A percentile compares a stretch with the other conserved stretches of the same genome.
Evolutionary conservation across 2,888 invertebrate genomes (phyloP).

Genomic region (Octonoba sinensis): DNA sequence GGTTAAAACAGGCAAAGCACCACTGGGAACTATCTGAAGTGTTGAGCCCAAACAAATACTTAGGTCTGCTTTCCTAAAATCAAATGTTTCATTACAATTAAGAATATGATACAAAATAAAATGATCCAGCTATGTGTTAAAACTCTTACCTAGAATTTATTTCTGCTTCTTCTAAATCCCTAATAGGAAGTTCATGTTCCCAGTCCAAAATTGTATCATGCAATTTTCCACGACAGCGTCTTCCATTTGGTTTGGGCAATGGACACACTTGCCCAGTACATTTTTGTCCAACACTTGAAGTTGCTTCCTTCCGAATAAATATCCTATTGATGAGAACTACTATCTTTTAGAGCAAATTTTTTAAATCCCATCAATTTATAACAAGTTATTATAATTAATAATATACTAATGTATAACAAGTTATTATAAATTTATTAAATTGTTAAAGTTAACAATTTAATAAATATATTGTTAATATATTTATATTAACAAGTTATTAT

Average conservation of each 20-base stretch:
- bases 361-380: not conserved
- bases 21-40: conserved; percentile 96
- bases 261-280: conserved; percentile 79
- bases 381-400: not conserved
- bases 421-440: not conserved
- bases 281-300: conserved; percentile 83
- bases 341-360: not conserved
- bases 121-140: not conserved
- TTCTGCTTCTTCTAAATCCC: conserved; percentile 85
- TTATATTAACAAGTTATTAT: too few species aligned
- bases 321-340: conserved; percentile 75
- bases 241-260: conserved; percentile 74
- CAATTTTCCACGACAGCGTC: conserved; percentile 89
- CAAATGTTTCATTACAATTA: not conserved
- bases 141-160: conserved; percentile 83
- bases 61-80: conserved; percentile 87
- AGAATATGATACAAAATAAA: not conserved
- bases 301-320: conserved; percentile 81
- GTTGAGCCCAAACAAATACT: conserved; percentile 97
- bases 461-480: too few species aligned
- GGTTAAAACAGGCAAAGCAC: conserved; percentile 88
- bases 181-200: conserved; percentile 93
- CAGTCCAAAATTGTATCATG: conserved; percentile 95
- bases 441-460: too few species aligned
- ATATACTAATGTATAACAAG: too few species aligned